Percentiles rank a stretch among this genome's conserved stretches.
Evolutionary conservation across 2,797 vertebrate species (phyloP).

Genomic region (Enteromius viviparus): DNA sequence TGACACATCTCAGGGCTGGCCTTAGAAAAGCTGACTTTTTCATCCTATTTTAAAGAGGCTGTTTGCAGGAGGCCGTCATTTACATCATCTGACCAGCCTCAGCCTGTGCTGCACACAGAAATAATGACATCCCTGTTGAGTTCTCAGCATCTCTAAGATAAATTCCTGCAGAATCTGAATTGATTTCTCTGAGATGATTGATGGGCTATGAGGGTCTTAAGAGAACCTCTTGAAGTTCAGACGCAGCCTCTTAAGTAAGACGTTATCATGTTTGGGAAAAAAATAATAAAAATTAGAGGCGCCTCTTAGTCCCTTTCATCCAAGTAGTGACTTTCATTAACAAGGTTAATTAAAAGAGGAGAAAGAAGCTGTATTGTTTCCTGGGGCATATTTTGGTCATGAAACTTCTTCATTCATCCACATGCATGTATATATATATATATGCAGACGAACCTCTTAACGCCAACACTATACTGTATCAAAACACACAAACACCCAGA

Average conservation of each 20-base stretch:
- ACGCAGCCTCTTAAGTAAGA: conserved; percentile 58
- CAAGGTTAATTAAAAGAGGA: conserved; percentile 66
- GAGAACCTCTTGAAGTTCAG: conserved; percentile 40
- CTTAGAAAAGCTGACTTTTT: background rate
- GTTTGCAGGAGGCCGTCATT: conserved; percentile 53
- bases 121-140: conserved; percentile 52
- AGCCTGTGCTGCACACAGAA: conserved; percentile 32
- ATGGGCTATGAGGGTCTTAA: conserved; percentile 28
- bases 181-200: conserved; percentile 41
- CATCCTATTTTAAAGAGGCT: conserved; percentile 27
- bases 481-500: conserved; percentile 12
- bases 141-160: conserved; percentile 36
- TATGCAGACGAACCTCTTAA: background rate
- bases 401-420: background rate
- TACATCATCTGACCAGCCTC: conserved; percentile 49
- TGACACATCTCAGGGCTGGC: conserved; percentile 28
- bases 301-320: conserved; percentile 52
- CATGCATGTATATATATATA: background rate
- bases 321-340: conserved; percentile 59
- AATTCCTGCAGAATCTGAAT: conserved; percentile 48
- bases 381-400: conserved; percentile 12
- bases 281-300: conserved; percentile 49
- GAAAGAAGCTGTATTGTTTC: conserved; percentile 9
- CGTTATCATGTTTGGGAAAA: conserved; percentile 46
- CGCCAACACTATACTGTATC: background rate